Conservation (phyloP, 2,888 invertebrate species). For the Parnassius mnemosyne region DNA sequence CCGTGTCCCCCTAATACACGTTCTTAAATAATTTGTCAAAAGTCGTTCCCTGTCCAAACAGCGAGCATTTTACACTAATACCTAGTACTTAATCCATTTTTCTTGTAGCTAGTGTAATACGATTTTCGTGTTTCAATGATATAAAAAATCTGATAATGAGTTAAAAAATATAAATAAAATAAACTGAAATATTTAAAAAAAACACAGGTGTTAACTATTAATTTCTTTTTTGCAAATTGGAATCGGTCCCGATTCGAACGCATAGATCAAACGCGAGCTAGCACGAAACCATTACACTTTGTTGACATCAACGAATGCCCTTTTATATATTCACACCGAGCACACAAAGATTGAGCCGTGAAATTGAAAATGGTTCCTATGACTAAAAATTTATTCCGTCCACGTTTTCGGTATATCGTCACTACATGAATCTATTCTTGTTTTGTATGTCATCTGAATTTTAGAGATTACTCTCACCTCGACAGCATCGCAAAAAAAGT, state of each 20-base stretch:
- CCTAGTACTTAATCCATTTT: constrained; percentile 52
- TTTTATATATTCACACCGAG: constrained; percentile 78
- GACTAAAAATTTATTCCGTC: constrained; percentile 74
- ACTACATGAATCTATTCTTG: constrained; percentile 53
- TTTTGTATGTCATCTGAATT: constrained; percentile 38
- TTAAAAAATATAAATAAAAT: too few species aligned
- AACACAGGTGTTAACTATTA: constrained; percentile 8
- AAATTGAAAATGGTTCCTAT: constrained; percentile 79
- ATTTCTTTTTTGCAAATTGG: constrained; percentile 57
- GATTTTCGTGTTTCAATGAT: too few species aligned
- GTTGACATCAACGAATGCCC: constrained; percentile 77
- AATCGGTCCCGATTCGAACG: constrained; percentile 58
- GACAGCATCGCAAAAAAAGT: constrained; percentile 18
- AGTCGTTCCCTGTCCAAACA: constrained; percentile 51
- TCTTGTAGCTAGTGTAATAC: constrained; percentile 44
- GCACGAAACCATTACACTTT: constrained; percentile 77
- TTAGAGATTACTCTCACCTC: constrained; percentile 25
- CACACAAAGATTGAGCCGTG: constrained; percentile 79
- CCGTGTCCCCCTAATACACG: constrained; percentile 71
- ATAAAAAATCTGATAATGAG: too few species aligned
- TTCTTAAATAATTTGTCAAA: constrained; percentile 80
- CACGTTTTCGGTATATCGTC: constrained; percentile 68
- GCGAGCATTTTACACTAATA: constrained; percentile 36
- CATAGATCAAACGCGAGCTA: constrained; percentile 69
- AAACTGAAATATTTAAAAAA: background rate